Evolutionary conservation across 2,888 invertebrate genomes (phyloP).

Genomic region (Acanthoscelides obtectus): DNA sequence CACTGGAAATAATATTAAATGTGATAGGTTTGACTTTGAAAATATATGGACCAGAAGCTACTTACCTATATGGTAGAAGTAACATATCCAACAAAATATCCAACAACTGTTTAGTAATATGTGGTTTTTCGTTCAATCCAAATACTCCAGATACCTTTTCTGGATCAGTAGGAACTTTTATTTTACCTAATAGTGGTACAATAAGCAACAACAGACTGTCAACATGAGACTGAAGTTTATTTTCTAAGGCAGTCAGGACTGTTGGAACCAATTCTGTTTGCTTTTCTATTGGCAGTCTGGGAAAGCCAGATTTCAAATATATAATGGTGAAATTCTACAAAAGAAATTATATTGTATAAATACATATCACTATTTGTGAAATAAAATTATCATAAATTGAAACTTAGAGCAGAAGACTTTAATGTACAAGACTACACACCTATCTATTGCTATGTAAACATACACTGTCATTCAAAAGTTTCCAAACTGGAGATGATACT

Average conservation of each 20-base stretch:
- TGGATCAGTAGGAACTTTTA: conserved; percentile 61
- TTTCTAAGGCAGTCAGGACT: conserved; percentile 71
- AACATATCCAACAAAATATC: conserved; percentile 78
- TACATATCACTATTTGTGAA: conserved; percentile 4
- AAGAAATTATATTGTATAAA: conserved; percentile 11
- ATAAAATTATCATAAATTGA: background rate
- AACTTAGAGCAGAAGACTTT: background rate
- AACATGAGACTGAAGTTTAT: conserved; percentile 77
- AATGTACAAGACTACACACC: no score
- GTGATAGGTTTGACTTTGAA: background rate
- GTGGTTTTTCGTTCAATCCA: conserved; percentile 69
- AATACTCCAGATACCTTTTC: conserved; percentile 60
- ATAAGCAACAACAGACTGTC: conserved; percentile 80
- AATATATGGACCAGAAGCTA: background rate
- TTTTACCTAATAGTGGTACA: conserved; percentile 71
- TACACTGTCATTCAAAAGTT: no score
- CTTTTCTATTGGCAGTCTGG: conserved; percentile 68
- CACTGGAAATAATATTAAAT: conserved; percentile 29
- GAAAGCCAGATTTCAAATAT: conserved; percentile 89
- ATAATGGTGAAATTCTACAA: conserved; percentile 89
- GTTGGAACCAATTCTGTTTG: conserved; percentile 72
- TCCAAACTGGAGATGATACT: no score
- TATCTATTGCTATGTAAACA: no score
- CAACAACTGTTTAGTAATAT: conserved; percentile 62
- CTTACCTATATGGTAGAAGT: conserved; percentile 78